phyloP scores from a whole-genome alignment of 1,140 invertebrate species.

The Orchestia grillus region DNA sequence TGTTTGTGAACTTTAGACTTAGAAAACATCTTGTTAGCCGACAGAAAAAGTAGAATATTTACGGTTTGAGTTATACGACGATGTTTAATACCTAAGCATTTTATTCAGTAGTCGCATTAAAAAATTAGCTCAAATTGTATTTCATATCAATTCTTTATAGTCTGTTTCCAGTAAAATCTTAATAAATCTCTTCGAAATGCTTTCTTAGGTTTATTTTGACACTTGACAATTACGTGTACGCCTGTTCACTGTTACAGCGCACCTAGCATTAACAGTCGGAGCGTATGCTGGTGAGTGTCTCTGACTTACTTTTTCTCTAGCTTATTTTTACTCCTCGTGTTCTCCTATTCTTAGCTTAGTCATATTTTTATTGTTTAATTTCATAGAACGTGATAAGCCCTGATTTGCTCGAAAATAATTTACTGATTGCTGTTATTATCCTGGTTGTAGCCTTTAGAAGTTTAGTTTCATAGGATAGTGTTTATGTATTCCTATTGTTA shows the following conservation, averaged over 20 bases:
- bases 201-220: background rate
- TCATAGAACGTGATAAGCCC: background rate
- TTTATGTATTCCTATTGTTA: background rate
- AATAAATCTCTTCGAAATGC: background rate
- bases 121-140: background rate
- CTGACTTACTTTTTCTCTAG: background rate
- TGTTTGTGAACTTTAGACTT: background rate
- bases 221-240: background rate
- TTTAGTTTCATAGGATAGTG: background rate
- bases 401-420: background rate
- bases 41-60: background rate
- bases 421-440: background rate
- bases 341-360: background rate
- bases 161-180: background rate
- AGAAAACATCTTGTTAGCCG: background rate
- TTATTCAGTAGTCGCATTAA: background rate
- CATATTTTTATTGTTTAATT: background rate
- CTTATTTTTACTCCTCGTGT: background rate
- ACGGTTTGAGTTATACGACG: background rate
- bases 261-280: background rate
- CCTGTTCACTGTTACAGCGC: background rate
- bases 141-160: background rate
- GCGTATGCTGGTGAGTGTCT: background rate
- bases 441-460: background rate
- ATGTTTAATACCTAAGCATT: background rate